Evolutionary conservation across 2,888 invertebrate genomes (phyloP), one percentile per base, ranked within the genome.

Genomic region (Creontiades dilutus): DNA sequence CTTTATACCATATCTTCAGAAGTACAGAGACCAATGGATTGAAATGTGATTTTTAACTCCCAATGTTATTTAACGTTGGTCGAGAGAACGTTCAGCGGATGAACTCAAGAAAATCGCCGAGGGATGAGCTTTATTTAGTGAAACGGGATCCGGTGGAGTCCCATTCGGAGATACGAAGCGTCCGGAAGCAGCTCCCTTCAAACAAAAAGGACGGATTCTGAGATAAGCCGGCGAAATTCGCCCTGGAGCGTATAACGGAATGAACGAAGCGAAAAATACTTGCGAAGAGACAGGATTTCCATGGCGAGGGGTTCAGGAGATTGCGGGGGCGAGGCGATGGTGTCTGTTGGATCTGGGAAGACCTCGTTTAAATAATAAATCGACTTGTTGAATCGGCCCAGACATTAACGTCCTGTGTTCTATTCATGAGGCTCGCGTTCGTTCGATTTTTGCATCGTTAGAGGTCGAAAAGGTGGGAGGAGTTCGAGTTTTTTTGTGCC

Each of bases 361-460:
- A 46, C 78, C 46, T 78, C 46, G 37, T 78, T 78, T 78, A 78
- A 78, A 78, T 78, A 78, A 78, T 78, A 78, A 78, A 78, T 78
- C 78, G 78, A 78, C 78, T 78, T 78, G 78, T 78, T 78, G 78
- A 78, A 78, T 46, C 78, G 19, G 46, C 78, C 46, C 78, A 47
- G 46, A 47, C 78, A 46, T 78, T 78, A 78, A 78, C 46, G 47
- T 46, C n/a, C 46, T 78, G 78, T 46, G 47, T 78, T 78, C 46
- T 78, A 78, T 78, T 78, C 78, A 78, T 78, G 78, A 78, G 78
- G 23, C 12, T 14, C 76, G 28, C 23, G 23, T 16, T 13, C 37
- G 37, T 78, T 78, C 78, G 47, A 78, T 37, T 78, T 47, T 78
- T 78, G 23, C 68, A 68, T 68, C 68, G 68, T 68, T 68, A 68